Evolutionary conservation across 92 coral and sea anemone species (phyloP), one percentile per base, ranked within the genome.

Genomic region (Epizoanthus fatuus): DNA sequence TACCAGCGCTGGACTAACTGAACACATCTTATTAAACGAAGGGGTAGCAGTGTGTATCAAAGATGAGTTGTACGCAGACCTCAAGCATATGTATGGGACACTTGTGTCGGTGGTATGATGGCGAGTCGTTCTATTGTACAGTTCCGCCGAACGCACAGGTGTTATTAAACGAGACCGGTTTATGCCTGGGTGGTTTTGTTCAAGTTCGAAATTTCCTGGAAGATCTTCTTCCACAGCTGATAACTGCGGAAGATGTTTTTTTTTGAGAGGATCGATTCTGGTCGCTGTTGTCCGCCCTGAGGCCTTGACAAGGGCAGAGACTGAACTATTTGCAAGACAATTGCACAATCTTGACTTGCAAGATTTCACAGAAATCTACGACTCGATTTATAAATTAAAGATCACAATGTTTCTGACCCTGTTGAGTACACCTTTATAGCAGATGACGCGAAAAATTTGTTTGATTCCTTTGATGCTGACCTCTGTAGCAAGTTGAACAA

Each of bases 1-100:
- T 54, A 87, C 87, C 10, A 87, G 81, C 38, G 94, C 63, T 71
- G 94, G 89, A 16, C 84, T 91, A 29, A 60, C 86, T 16, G 81
- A 87, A 49, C 94, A 91, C 44, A 82, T 91, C 9, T 51, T 86
- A 13, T 86, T 79, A 62, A 85, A 90, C 78, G 65, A 69, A 14
- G 90, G 90, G 22, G 80, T 72, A 17, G 91, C 91, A 69, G 10
- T 84, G 37, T 45, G 64, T 16, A 84, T 74, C 35, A 84, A 84
- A 44, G 81, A 84, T 37, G 88, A 84, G 54, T 35, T 84, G 59
- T 76, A 73, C n/a, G 69, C 83, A 7, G 66, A 78, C 19, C 42
- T 85, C 59, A 63, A 67, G 54, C 72, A 38, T 7, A 75, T 84
- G 7, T 38, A 63, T 63, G 83, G 88, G 88, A 16, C 49, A 53